Percentiles rank a stretch among this genome's conserved stretches.
phyloP scores from a whole-genome alignment of 2,113 vertebrate genomes.

The Pelusios castaneus region DNA sequence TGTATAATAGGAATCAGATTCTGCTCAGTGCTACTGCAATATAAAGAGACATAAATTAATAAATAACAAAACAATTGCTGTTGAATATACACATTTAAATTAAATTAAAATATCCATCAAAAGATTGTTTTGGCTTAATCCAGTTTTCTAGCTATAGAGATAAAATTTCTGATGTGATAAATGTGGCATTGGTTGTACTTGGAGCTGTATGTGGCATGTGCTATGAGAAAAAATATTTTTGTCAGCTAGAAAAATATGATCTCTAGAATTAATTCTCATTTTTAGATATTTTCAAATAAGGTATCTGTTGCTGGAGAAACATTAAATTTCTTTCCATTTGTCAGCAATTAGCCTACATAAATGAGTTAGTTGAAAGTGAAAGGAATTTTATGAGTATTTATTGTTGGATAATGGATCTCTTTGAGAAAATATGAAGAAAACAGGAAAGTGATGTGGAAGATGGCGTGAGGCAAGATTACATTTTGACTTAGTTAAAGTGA shows the following conservation, averaged over 20 bases:
- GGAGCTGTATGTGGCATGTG: not conserved
- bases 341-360: not conserved
- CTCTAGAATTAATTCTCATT: not conserved
- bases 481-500: not conserved
- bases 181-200: not conserved
- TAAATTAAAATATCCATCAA: not conserved
- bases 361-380: not conserved
- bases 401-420: not conserved
- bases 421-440: not conserved
- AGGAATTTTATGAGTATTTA: not conserved
- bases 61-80: not conserved
- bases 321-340: not conserved
- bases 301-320: not conserved
- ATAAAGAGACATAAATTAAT: not conserved
- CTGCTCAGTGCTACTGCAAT: constrained; percentile 1
- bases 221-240: not conserved
- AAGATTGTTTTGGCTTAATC: not conserved
- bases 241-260: not conserved
- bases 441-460: not conserved
- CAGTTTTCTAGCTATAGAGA: not conserved
- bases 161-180: not conserved
- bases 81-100: constrained; percentile 5
- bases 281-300: not conserved
- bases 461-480: not conserved
- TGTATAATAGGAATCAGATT: not conserved